A percentile compares a stretch with the other conserved stretches of the same genome.
Conservation (phyloP, 2,888 invertebrate species). For the Amorpha juglandis region DNA sequence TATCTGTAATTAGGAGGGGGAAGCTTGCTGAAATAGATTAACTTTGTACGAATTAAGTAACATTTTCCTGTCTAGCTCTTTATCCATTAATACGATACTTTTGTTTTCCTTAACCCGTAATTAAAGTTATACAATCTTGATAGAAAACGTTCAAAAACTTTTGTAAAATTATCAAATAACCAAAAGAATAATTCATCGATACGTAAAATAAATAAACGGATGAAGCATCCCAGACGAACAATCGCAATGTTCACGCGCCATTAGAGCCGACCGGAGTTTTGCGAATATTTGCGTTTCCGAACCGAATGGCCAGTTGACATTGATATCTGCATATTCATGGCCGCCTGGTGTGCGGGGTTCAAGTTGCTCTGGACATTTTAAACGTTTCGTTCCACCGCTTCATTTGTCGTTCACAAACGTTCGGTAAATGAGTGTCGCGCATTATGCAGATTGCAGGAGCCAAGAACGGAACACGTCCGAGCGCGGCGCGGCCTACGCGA, state of each 20-base stretch:
- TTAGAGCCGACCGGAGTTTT: constrained; percentile 58
- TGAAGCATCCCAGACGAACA: constrained; percentile 51
- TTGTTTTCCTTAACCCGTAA: background rate
- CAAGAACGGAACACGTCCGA: constrained; percentile 57
- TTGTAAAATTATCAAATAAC: constrained; percentile 28
- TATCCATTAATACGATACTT: constrained; percentile 1
- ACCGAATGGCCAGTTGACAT: constrained; percentile 42
- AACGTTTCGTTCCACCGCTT: constrained; percentile 61
- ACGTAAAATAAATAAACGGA: constrained; percentile 52
- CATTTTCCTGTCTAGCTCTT: constrained; percentile 18
- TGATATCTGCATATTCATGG: constrained; percentile 39
- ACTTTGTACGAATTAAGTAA: constrained; percentile 20
- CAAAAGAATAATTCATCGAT: constrained; percentile 50
- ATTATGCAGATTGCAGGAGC: constrained; percentile 74
- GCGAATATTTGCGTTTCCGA: constrained; percentile 61
- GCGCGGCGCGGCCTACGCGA: constrained; percentile 46
- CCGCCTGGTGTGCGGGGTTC: constrained; percentile 45
- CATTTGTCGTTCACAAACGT: constrained; percentile 76
- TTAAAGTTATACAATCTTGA: background rate
- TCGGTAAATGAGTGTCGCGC: constrained; percentile 68
- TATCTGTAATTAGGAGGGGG: constrained; percentile 16
- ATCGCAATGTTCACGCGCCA: constrained; percentile 70
- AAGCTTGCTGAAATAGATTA: constrained; percentile 21
- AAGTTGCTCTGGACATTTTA: constrained; percentile 50
- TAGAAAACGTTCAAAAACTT: background rate